Base-by-base conservation (phyloP, 2,797 vertebrate species). In the Scolopax bukidnonensis region DNA sequence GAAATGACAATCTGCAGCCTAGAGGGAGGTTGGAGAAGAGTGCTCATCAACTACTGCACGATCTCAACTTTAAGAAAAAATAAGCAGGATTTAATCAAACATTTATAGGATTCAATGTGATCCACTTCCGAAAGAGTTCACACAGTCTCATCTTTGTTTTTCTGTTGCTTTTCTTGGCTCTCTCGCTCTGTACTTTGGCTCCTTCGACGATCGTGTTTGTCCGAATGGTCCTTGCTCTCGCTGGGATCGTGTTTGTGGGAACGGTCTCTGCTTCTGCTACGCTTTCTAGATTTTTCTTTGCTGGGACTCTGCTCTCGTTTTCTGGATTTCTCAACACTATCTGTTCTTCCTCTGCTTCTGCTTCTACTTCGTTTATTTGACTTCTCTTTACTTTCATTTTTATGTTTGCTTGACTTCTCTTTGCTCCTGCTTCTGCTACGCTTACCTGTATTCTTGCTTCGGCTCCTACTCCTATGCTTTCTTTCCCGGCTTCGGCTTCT, bases 231-330 rank as follows among this genome's bases (percentile, higher is more conserved):
- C 97, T 98, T 98, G 87, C 98, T 97, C 17, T 99, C 99, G 50
- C 97, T 98, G 96, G 98, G 97, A 96, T 99, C 99, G 3, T 98
- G 97, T 97, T 98, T 99, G 95, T 99, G 99, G 88, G 98, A 97
- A 68, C 98, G 97, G 61, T 98, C 98, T 97, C 98, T 98, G 96
- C 98, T 98, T 87, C 97, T 95, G 82, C 98, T 97, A 92, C 97
- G 97, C 98, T 99, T 96, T 91, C 98, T 98, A n/a, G 97, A 74
- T 80, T 97, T 98, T 45, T 99, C 99, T 96, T 98, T 98, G 98
- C 98, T 98, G 97, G 98, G 98, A 96, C 99, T 99, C 91, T 94
- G 96, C 50, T 99, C 99, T 78, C 97, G 96, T 95, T 99, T 99
- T 94, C 97, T 98, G 91, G 98, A 98, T 95, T 99, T 99, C 93